phyloP scores from a whole-genome alignment of 2,797 vertebrate genomes.

The Pseudomugil tenellus region DNA sequence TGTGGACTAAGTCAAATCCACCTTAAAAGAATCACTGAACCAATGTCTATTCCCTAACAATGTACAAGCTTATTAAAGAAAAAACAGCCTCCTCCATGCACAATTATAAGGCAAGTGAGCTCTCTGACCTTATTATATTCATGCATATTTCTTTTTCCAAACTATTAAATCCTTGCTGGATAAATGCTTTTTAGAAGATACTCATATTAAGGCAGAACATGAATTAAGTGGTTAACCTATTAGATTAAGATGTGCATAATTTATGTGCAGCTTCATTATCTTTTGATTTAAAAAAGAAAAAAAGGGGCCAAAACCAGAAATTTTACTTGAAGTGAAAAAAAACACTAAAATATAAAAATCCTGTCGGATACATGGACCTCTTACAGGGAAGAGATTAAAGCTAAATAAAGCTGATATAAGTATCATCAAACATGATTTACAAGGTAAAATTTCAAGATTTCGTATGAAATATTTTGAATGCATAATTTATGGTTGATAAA shows the following conservation, averaged over 20 bases:
- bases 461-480: background rate
- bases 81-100: constrained; percentile 44
- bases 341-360: background rate
- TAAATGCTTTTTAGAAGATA: background rate
- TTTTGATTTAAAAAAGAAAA: too few relatives aligned
- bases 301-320: background rate
- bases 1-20: constrained; percentile 34
- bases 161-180: background rate
- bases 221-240: background rate
- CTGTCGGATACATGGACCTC: background rate
- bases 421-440: background rate
- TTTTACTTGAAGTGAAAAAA: background rate
- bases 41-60: constrained; percentile 41
- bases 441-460: background rate
- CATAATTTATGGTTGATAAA: background rate
- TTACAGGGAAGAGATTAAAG: background rate
- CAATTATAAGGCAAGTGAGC: background rate
- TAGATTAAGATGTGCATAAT: background rate
- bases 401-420: background rate
- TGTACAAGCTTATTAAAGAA: constrained; percentile 56
- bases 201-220: background rate
- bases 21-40: constrained; percentile 47
- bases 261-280: background rate
- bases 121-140: background rate
- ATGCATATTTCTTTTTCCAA: background rate